Percentiles rank a stretch among this genome's conserved stretches.
Evolutionary conservation across 2,113 vertebrate species (phyloP).

Genomic region (Tor tambroides): DNA sequence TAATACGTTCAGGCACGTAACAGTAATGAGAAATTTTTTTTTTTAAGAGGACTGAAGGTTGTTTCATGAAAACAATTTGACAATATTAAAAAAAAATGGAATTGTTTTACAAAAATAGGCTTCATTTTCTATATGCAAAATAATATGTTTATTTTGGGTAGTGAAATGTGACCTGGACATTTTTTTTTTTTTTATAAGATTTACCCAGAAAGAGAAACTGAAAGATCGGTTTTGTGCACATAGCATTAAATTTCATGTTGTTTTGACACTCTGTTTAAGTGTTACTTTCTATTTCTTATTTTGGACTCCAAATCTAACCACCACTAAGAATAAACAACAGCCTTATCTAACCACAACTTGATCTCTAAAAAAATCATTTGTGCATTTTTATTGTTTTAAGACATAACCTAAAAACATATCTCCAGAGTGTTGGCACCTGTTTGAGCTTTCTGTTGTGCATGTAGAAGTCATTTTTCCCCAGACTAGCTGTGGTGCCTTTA

Average conservation of each 20-base stretch:
- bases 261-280: background rate
- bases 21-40: too few species aligned
- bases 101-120: background rate
- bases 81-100: background rate
- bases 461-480: constrained; percentile 52
- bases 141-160: too few species aligned
- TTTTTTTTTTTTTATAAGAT: background rate
- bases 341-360: background rate
- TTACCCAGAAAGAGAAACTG: background rate
- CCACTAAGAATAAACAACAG: background rate
- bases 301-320: background rate
- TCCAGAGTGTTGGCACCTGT: constrained; percentile 24
- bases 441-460: constrained; percentile 46
- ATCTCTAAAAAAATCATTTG: background rate
- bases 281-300: background rate
- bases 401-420: background rate
- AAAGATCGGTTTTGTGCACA: background rate
- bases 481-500: constrained; percentile 68
- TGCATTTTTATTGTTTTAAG: background rate
- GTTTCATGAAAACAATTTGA: background rate
- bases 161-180: background rate
- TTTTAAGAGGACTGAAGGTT: background rate
- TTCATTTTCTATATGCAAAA: background rate
- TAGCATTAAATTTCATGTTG: background rate
- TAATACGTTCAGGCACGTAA: background rate